phyloP scores from a whole-genome alignment of 2,797 vertebrate genomes.

The Thalassophryne amazonica region DNA sequence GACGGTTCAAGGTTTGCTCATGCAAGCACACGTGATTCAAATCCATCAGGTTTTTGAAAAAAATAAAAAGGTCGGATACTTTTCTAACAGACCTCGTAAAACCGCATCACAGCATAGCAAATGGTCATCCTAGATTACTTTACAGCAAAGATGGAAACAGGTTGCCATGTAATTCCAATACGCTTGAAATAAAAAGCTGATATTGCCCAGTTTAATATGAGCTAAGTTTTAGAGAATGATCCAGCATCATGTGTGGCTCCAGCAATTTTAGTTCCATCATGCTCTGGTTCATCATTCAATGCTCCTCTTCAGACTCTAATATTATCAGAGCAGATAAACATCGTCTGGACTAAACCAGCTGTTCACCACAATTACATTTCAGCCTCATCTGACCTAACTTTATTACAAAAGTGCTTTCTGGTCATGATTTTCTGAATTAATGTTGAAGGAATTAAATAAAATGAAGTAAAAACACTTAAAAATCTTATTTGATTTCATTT shows the following conservation, averaged over 20 bases:
- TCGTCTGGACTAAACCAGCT: constrained; percentile 62
- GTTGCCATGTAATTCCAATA: constrained; percentile 14
- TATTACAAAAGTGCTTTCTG: constrained; percentile 37
- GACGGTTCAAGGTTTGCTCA: no score
- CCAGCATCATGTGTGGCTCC: constrained; percentile 15
- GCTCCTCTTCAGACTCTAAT: constrained; percentile 75
- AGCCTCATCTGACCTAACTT: constrained; percentile 53
- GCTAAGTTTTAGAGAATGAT: constrained; percentile 8
- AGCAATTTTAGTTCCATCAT: constrained; percentile 21
- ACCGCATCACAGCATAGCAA: no score
- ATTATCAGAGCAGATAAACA: constrained; percentile 72
- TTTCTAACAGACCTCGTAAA: no score
- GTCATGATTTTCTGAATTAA: constrained; percentile 32
- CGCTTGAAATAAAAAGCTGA: constrained; percentile 44
- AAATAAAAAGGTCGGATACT: no score
- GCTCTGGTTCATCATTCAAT: constrained; percentile 53
- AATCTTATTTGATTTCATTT: not conserved
- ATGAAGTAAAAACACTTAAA: constrained; percentile 18
- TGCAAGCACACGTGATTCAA: no score
- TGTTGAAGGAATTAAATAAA: constrained; percentile 16
- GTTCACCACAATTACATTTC: constrained; percentile 69
- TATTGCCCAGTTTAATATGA: constrained; percentile 3
- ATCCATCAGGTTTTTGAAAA: no score
- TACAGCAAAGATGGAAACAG: not conserved
- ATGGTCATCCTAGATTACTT: not conserved